These are phyloP conservation scores for Sisyra nigra DNA, from an alignment of 2,888 invertebrate species.

Conservation along the genomic window DNA sequence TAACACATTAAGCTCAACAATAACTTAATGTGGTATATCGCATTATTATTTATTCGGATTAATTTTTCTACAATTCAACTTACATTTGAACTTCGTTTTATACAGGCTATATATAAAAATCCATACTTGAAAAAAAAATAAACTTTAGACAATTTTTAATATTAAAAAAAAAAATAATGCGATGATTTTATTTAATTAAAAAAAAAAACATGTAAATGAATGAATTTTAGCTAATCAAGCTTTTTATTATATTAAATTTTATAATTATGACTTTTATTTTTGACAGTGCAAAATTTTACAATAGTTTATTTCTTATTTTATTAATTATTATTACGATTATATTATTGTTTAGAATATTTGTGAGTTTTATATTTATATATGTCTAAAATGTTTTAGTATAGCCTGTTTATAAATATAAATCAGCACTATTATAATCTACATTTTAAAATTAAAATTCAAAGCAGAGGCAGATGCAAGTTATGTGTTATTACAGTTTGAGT, in stretches of 20 bases:
- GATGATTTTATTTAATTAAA: conserved; percentile 8
- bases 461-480: no score
- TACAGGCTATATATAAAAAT: conserved; percentile 19
- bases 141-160: not conserved
- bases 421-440: no score
- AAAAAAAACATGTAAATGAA: conserved; percentile 8
- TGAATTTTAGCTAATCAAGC: conserved; percentile 8
- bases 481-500: not conserved
- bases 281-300: conserved; percentile 13
- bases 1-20: not conserved
- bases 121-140: not conserved
- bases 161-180: conserved; percentile 3
- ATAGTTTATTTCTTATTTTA: conserved; percentile 13
- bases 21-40: not conserved
- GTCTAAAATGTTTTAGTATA: no score
- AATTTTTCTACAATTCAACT: conserved; percentile 3
- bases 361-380: no score
- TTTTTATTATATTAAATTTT: conserved; percentile 5
- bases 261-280: conserved; percentile 12
- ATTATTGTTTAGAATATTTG: no score
- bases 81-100: conserved; percentile 26
- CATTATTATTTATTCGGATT: conserved; percentile 1
- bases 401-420: no score
- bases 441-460: no score
- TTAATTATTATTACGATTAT: conserved; percentile 11